These are phyloP conservation scores for Cremastobaeus sp. DNA, from an alignment of 2,888 invertebrate genomes.

Conservation along the genomic window DNA sequence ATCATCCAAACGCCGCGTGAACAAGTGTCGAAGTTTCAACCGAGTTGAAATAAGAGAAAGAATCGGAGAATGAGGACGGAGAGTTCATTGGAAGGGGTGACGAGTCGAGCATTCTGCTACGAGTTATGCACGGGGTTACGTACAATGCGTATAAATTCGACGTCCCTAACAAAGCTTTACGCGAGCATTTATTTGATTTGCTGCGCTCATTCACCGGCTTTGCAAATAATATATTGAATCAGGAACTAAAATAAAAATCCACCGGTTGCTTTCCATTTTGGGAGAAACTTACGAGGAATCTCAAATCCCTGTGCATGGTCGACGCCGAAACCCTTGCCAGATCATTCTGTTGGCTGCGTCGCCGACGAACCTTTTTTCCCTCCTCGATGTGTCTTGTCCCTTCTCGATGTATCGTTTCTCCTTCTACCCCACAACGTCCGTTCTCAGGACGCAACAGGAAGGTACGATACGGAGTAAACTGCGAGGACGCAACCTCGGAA, in stretches of 20 bases:
- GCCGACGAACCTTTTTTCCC: constrained; percentile 26
- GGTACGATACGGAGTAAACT: constrained; percentile 37
- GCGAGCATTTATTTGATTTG: too few species aligned
- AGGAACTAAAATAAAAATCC: constrained; percentile 74
- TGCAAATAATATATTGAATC: constrained; percentile 67
- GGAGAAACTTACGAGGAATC: constrained; percentile 64
- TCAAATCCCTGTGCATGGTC: constrained; percentile 38
- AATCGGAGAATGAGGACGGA: too few species aligned
- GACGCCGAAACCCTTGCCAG: constrained; percentile 57
- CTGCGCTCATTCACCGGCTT: constrained; percentile 29
- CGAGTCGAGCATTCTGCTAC: too few species aligned
- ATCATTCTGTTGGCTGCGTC: constrained; percentile 26
- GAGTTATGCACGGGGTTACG: too few species aligned
- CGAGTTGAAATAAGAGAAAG: neutral
- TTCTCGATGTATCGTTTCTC: constrained; percentile 19
- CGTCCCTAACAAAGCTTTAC: too few species aligned
- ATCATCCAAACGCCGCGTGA: neutral
- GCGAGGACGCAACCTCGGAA: constrained; percentile 49
- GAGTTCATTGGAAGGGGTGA: too few species aligned
- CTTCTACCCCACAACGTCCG: constrained; percentile 51
- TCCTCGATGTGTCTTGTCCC: constrained; percentile 34
- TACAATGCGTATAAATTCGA: too few species aligned
- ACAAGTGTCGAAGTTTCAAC: too few species aligned
- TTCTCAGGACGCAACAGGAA: constrained; percentile 56
- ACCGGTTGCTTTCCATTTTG: constrained; percentile 71